These are phyloP conservation scores for Cyclophora punctaria DNA, from an alignment of 2,888 invertebrate genomes.

Conservation along the genomic window DNA sequence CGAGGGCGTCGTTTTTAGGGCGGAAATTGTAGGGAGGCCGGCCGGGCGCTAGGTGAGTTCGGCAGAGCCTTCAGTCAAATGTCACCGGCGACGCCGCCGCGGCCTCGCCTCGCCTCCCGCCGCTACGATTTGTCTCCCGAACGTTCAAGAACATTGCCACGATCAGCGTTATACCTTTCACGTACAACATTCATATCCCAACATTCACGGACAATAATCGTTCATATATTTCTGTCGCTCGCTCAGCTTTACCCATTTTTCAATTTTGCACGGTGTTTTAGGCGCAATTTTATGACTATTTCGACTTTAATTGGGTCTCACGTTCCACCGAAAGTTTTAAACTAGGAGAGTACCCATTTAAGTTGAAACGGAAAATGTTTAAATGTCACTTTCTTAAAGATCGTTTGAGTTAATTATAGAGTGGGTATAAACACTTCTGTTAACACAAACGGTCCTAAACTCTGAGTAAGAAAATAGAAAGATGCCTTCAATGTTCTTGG, in stretches of 20 bases:
- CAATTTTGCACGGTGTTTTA: too few relatives aligned
- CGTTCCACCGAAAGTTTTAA: too few relatives aligned
- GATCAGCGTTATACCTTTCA: conserved; percentile 33
- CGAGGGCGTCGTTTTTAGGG: conserved; percentile 49
- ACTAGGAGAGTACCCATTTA: too few relatives aligned
- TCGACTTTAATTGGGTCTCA: too few relatives aligned
- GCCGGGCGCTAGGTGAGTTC: conserved; percentile 40
- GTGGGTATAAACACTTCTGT: too few relatives aligned
- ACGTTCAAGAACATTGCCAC: conserved; percentile 21
- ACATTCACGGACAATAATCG: not conserved
- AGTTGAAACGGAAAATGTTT: too few relatives aligned
- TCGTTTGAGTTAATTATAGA: too few relatives aligned
- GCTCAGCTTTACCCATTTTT: too few relatives aligned
- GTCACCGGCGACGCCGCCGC: conserved; percentile 46
- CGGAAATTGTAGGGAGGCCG: conserved; percentile 50
- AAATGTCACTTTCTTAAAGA: too few relatives aligned
- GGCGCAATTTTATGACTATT: not conserved
- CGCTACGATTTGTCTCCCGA: conserved; percentile 41
- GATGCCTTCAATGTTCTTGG: too few relatives aligned
- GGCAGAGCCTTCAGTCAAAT: conserved; percentile 47
- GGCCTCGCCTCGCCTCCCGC: conserved; percentile 32
- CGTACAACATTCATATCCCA: conserved; percentile 23
- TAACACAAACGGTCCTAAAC: too few relatives aligned
- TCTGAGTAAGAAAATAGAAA: too few relatives aligned
- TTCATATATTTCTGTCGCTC: not conserved